phyloP scores from a whole-genome alignment of 2,888 invertebrate species.

The Xestia rhomboidea region DNA sequence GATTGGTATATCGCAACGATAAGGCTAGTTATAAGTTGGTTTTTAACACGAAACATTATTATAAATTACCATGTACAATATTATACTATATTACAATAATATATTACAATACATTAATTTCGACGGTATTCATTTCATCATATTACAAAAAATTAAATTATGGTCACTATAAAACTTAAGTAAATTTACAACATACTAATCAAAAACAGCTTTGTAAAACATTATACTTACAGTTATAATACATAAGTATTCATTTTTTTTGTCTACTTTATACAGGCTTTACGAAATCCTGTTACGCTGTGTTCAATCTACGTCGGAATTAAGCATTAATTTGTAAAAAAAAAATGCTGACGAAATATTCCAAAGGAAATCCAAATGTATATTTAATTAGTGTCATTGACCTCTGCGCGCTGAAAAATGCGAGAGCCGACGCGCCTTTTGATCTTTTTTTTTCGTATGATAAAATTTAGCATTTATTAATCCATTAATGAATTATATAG shows the following conservation, averaged over 20 bases:
- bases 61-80: too few species aligned
- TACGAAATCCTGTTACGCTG: not conserved
- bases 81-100: too few species aligned
- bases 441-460: constrained; percentile 5
- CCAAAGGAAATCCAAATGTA: constrained; percentile 32
- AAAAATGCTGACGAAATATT: constrained; percentile 37
- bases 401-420: constrained; percentile 18
- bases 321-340: constrained; percentile 35
- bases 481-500: not conserved
- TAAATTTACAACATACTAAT: too few species aligned
- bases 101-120: too few species aligned
- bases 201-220: not conserved
- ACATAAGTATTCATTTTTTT: constrained; percentile 14
- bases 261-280: not conserved
- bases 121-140: too few species aligned
- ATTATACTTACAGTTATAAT: not conserved
- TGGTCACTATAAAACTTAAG: not conserved
- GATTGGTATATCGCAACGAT: not conserved
- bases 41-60: not conserved
- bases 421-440: constrained; percentile 9
- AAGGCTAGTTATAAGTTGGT: not conserved
- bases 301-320: constrained; percentile 33
- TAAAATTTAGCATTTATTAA: not conserved
- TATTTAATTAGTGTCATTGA: constrained; percentile 40
- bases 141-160: too few species aligned